These are phyloP conservation scores for Tetragnatha montana DNA, from an alignment of 2,888 invertebrate genomes.

Conservation along the genomic window DNA sequence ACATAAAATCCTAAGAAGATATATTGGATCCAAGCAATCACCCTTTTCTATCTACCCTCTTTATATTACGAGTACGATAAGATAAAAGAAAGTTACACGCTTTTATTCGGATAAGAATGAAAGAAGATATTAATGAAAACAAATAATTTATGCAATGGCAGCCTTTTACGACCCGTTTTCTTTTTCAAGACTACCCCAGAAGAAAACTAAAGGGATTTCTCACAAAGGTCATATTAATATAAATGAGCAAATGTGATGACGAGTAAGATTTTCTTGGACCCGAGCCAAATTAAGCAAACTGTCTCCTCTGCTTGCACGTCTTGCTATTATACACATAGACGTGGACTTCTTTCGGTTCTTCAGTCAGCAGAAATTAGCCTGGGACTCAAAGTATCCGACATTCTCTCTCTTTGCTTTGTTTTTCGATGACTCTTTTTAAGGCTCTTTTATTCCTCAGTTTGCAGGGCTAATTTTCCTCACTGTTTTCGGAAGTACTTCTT, in stretches of 20 bases:
- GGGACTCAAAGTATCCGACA: background rate
- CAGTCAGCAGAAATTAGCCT: conserved; percentile 28
- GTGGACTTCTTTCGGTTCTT: background rate
- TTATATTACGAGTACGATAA: background rate
- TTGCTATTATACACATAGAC: conserved; percentile 3
- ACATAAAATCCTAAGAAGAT: no score
- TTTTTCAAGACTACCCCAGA: conserved; percentile 13
- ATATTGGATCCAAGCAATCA: no score
- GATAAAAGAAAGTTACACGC: background rate
- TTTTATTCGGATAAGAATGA: background rate
- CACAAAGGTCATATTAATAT: conserved; percentile 48
- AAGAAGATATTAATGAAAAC: background rate
- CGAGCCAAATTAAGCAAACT: conserved; percentile 43
- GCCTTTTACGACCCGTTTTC: conserved; percentile 3
- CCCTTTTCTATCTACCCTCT: background rate
- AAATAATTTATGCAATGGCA: conserved; percentile 16
- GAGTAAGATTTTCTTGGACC: conserved; percentile 37
- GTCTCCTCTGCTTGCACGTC: conserved; percentile 17
- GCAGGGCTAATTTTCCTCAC: background rate
- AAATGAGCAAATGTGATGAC: conserved; percentile 52
- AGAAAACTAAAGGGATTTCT: conserved; percentile 2
- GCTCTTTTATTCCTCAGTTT: background rate
- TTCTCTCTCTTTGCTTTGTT: background rate
- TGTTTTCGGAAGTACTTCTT: background rate
- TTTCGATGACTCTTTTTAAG: background rate